These are phyloP conservation scores for Rhinichthys klamathensis DNA, from an alignment of 2,113 vertebrate species.

Conservation along the genomic window DNA sequence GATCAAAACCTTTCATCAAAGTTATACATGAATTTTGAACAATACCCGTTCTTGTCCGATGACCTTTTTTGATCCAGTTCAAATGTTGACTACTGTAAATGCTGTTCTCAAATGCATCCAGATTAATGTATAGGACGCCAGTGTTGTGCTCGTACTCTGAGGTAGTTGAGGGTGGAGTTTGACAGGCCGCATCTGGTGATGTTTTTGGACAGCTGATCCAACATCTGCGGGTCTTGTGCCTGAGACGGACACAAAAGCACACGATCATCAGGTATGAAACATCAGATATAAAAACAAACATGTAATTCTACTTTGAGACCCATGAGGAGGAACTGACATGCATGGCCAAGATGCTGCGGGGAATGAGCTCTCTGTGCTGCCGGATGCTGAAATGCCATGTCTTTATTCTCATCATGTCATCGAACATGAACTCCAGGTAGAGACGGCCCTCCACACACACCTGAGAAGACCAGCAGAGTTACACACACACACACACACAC, in stretches of 20 bases:
- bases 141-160: constrained; percentile 85
- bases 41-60: no score
- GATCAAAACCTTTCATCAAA: no score
- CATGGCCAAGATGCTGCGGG: constrained; percentile 98
- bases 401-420: constrained; percentile 99
- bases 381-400: constrained; percentile 99
- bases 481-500: background rate
- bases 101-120: no score
- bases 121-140: background rate
- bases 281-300: background rate
- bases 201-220: constrained; percentile 99
- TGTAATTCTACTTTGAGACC: background rate
- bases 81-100: no score
- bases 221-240: constrained; percentile 97
- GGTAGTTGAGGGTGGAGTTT: constrained; percentile 99
- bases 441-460: constrained; percentile 97
- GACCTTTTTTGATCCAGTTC: no score
- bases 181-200: constrained; percentile 98
- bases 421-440: constrained; percentile 99
- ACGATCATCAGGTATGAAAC: background rate
- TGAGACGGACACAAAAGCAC: constrained; percentile 47
- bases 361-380: constrained; percentile 97
- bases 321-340: constrained; percentile 79
- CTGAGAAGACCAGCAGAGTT: constrained; percentile 68
- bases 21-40: no score